Evolutionary conservation across 1,140 invertebrate species (phyloP), one percentile per base, ranked within the genome.

Genomic region (Drosophila subpulchrella): DNA sequence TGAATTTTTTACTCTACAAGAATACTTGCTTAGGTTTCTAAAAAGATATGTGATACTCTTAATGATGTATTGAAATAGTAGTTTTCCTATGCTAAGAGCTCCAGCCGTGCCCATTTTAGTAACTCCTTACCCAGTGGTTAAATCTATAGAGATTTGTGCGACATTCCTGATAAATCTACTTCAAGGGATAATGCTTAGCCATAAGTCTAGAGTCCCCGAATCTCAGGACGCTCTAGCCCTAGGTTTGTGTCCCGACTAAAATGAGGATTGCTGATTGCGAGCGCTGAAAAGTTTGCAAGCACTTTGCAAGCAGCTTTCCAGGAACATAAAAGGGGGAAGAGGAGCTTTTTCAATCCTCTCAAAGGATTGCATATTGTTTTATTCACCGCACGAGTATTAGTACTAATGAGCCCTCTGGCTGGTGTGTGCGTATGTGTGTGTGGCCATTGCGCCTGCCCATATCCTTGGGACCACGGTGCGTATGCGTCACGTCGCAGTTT

Each of bases 401-500:
- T 75, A 62, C 8, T 50, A 41, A 58, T 78, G 62, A 32, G n/a
- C 30, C 39, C 27, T 42, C 36, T 46, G 34, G 24, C 38, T 42
- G 6, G 6, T 41, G 41, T 42, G 41, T 8, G n/a, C 7, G n/a
- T 41, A 50, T 6, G 42, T 36, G 24, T 50, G 44, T 38, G 70
- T 48, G 27, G 71, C 58, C 70, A 79, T 54, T 84, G 79, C 79
- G 65, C 78, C 53, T 75, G 55, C 53, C 42, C 57, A 27, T n/a
- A 10, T 51, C 5, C 34, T 4, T 4, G 7, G 48, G 55, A 30
- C 27, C 46, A 75, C 63, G 62, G 36, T 53, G 83, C 82, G 82
- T 88, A 86, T 86, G 71, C 75, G 78, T 82, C 46, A 86, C 70
- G 75, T 79, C 56, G 81, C 66, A 6, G 30, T 34, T 59, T 65